phyloP scores from a whole-genome alignment of 2,888 invertebrate genomes.

The Lamellibrachia columna region DNA sequence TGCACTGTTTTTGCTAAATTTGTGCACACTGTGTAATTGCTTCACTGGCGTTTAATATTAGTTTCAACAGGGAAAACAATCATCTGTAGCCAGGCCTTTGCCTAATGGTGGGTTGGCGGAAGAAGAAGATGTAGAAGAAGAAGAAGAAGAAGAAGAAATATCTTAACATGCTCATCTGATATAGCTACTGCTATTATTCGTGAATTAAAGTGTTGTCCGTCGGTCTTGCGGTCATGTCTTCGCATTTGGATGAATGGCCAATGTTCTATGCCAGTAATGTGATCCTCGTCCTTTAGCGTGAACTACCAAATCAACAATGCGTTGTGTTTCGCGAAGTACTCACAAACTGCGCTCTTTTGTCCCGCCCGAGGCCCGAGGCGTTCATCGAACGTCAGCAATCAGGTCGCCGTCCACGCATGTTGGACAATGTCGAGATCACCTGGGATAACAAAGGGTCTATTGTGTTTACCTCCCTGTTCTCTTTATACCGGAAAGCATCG shows the following conservation, averaged over 20 bases:
- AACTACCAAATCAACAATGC: not conserved
- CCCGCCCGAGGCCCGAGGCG: not conserved
- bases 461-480: too few relatives aligned
- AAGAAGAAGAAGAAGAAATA: too few relatives aligned
- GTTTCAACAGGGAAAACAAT: too few relatives aligned
- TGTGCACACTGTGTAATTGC: too few relatives aligned
- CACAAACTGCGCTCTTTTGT: not conserved
- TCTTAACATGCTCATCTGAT: not conserved
- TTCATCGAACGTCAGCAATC: not conserved
- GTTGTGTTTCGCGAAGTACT: not conserved
- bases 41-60: too few relatives aligned
- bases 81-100: too few relatives aligned
- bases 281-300: not conserved
- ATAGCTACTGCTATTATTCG: not conserved
- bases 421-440: not conserved
- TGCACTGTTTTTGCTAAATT: too few relatives aligned
- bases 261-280: not conserved
- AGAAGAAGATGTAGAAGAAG: too few relatives aligned
- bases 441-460: too few relatives aligned
- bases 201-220: not conserved
- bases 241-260: not conserved
- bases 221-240: not conserved
- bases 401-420: not conserved
- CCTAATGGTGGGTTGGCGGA: too few relatives aligned
- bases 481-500: too few relatives aligned